Evolutionary conservation across 2,113 vertebrate genomes (phyloP).

Genomic region (Gymnocephalus cernua): DNA sequence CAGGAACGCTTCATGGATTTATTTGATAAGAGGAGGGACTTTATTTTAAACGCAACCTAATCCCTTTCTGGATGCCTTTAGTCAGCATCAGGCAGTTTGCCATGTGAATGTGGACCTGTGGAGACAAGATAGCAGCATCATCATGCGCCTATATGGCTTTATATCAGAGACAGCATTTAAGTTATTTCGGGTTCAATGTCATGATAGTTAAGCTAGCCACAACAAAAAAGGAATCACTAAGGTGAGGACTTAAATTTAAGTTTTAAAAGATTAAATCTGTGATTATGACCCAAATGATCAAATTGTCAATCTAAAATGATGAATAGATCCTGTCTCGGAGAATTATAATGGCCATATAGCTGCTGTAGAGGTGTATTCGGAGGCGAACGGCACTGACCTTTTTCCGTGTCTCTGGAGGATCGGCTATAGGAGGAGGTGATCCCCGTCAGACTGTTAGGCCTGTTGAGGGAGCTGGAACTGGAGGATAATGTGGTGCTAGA

Average conservation of each 20-base stretch:
- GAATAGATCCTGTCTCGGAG: too few species aligned
- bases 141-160: not conserved
- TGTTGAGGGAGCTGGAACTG: conserved; percentile 79
- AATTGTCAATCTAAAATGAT: too few species aligned
- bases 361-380: not conserved
- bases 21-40: conserved; percentile 28
- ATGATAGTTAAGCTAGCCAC: not conserved
- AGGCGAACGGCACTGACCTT: conserved; percentile 81
- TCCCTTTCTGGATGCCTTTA: conserved; percentile 33
- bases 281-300: too few species aligned
- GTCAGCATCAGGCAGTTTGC: conserved; percentile 38
- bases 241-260: too few species aligned
- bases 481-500: conserved; percentile 85
- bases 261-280: too few species aligned
- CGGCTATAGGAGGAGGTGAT: conserved; percentile 95
- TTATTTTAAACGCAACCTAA: conserved; percentile 52
- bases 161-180: not conserved
- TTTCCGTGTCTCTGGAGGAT: conserved; percentile 91
- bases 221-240: too few species aligned
- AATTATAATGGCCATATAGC: not conserved
- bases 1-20: conserved; percentile 48
- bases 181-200: not conserved
- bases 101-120: conserved; percentile 26
- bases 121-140: not conserved
- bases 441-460: conserved; percentile 90